Percentiles rank a stretch among this genome's conserved stretches.
These are phyloP conservation scores for Pseudochromis fuscus DNA, from an alignment of 2,797 vertebrate species.

Conservation along the genomic window DNA sequence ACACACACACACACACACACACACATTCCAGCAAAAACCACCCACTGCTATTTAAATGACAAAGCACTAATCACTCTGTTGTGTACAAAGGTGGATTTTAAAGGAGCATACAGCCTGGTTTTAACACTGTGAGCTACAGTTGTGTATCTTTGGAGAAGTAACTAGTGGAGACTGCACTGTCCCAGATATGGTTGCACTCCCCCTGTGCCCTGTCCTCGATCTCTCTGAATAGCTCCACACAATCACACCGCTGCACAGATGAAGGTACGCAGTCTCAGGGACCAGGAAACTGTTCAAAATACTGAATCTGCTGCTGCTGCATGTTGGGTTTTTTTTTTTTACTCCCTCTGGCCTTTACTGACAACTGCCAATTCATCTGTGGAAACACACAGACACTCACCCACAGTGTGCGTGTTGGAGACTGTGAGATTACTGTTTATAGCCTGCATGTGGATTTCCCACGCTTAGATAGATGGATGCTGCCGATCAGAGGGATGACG, in stretches of 20 bases:
- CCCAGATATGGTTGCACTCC: conserved; percentile 66
- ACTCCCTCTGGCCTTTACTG: conserved; percentile 18
- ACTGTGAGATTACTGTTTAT: conserved; percentile 40
- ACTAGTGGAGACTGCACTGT: conserved; percentile 49
- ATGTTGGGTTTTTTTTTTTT: too few species aligned
- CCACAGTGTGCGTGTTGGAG: conserved; percentile 25
- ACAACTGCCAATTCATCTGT: conserved; percentile 15
- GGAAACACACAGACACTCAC: conserved; percentile 38
- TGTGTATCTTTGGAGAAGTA: conserved; percentile 26
- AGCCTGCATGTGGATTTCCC: conserved; percentile 50
- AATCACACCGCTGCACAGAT: neutral
- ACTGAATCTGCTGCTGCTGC: conserved; percentile 11
- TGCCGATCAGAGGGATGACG: conserved; percentile 23
- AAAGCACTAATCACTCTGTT: neutral
- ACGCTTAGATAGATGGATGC: conserved; percentile 28
- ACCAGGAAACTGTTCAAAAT: conserved; percentile 6
- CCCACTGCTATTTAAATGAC: neutral
- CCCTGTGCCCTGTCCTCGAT: conserved; percentile 69
- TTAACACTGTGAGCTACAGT: conserved; percentile 2
- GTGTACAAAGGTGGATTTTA: neutral
- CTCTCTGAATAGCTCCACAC: conserved; percentile 51
- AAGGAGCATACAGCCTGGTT: conserved; percentile 6
- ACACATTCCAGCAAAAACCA: neutral
- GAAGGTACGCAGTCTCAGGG: neutral
- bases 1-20: neutral